phyloP scores from a whole-genome alignment of 1,140 invertebrate species.

The Lasioglossum albipes region DNA sequence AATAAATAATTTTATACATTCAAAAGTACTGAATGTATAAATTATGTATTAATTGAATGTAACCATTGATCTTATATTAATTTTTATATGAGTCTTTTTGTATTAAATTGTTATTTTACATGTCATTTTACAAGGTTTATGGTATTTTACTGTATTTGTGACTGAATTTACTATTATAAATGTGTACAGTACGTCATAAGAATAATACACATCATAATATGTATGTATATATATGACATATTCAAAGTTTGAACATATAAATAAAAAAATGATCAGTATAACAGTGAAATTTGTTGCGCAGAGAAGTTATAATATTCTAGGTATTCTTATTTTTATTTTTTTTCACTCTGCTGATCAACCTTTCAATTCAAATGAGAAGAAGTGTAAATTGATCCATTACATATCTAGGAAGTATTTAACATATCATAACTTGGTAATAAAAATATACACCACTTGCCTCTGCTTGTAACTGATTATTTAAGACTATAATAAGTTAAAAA shows the following conservation, averaged over 20 bases:
- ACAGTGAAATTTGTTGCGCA: conserved; percentile 13
- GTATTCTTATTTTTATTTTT: not conserved
- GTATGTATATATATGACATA: conserved; percentile 37
- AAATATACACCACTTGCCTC: conserved; percentile 27
- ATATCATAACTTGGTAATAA: conserved; percentile 37
- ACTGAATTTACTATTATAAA: conserved; percentile 16
- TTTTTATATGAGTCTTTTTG: not conserved
- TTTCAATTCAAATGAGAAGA: conserved; percentile 8
- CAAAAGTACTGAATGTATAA: not conserved
- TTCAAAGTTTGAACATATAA: conserved; percentile 19
- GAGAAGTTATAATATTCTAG: not conserved
- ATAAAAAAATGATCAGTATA: conserved; percentile 5
- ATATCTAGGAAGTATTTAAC: conserved; percentile 29
- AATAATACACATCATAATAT: conserved; percentile 24
- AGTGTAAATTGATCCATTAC: conserved; percentile 16
- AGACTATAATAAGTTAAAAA: conserved; percentile 18
- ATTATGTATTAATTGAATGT: conserved; percentile 9
- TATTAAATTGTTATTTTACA: conserved; percentile 27
- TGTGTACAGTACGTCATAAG: conserved; percentile 25
- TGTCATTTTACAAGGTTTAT: conserved; percentile 30
- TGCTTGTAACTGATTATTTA: conserved; percentile 33
- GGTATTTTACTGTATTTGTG: conserved; percentile 8
- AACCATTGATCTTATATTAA: not conserved
- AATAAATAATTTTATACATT: not conserved
- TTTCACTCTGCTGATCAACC: conserved; percentile 12